Evolutionary conservation across 2,888 invertebrate species (phyloP), one percentile per base, ranked within the genome.

Genomic region (Ochropleura leucogaster): DNA sequence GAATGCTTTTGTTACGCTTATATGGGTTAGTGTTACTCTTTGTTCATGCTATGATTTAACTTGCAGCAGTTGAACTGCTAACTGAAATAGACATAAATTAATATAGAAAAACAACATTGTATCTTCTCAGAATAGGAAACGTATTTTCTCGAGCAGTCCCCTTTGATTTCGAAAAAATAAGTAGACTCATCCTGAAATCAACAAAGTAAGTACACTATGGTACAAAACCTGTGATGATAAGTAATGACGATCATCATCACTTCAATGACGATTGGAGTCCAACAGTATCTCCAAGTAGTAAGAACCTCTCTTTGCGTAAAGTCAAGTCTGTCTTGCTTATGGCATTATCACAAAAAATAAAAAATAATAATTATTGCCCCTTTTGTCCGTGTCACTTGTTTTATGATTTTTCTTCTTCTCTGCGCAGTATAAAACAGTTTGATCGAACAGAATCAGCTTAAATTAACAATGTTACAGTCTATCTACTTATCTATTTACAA

Each of bases 21-120:
- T 44, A 62, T 30, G 53, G 79, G 44, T 70, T 79, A 55, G 71
- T 79, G n/a, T 59, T 42, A 69, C 53, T 79, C 53, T 76, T 76
- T 79, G 72, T 76, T 63, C n/a, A 63, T 53, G 16, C 49, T 53
- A 10, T 6, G 18, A n/a, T 47, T 47, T 30, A 42, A 51, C 7
- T 76, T 59, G 12, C 14, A 18, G 10, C 57, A 30, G 30, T 30
- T 30, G 30, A 30, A 30, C 30, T 14, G 16, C 16, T 16, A 44
- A 44, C 9, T 9, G 1, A 30, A 57, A 30, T 4, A 6, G 12
- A 55, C 12, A 12, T 30, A 30, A 5, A 20, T 47, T 30, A 64
- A 47, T 47, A 0, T 30, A 30, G 30, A 30, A 30, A 30, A 30
- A 30, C 30, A 47, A 30, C 4, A 64, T 64, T 64, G 9, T 10